Conservation (phyloP, 2,797 vertebrate species). For the Microhierax caerulescens region DNA sequence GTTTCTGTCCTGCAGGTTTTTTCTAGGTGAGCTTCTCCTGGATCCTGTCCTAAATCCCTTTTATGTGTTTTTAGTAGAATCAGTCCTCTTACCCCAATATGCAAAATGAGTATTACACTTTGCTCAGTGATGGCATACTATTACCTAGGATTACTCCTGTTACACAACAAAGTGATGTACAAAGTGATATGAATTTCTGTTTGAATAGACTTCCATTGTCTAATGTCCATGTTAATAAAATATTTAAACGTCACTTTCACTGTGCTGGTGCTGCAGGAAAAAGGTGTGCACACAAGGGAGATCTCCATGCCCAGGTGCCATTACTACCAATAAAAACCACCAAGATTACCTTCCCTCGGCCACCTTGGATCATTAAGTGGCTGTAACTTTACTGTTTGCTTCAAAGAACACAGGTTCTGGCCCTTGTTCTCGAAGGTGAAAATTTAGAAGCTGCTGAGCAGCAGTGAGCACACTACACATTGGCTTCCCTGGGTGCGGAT, state of each 20-base stretch:
- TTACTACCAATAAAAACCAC: fast-evolving
- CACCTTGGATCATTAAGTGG: fast-evolving
- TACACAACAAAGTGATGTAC: not conserved
- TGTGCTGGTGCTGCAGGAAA: not conserved
- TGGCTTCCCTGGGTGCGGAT: fast-evolving
- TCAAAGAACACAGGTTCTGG: fast-evolving
- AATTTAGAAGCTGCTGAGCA: not conserved
- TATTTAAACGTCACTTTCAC: not conserved
- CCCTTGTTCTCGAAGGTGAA: fast-evolving
- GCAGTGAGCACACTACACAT: fast-evolving
- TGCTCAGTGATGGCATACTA: not conserved
- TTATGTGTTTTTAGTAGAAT: fast-evolving
- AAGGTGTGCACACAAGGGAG: fast-evolving
- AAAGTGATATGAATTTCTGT: not conserved
- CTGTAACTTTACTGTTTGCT: not conserved
- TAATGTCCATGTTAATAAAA: not conserved
- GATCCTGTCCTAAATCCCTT: too few species aligned
- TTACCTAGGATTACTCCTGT: not conserved
- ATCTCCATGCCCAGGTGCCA: fast-evolving
- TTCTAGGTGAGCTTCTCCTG: not conserved
- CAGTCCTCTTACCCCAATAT: not conserved
- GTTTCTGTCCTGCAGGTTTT: not conserved
- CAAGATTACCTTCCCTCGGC: fast-evolving
- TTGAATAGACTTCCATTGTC: not conserved
- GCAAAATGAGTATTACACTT: fast-evolving